Base-by-base conservation (phyloP, 1,140 invertebrate genomes). In the Pogonus chalceus region DNA sequence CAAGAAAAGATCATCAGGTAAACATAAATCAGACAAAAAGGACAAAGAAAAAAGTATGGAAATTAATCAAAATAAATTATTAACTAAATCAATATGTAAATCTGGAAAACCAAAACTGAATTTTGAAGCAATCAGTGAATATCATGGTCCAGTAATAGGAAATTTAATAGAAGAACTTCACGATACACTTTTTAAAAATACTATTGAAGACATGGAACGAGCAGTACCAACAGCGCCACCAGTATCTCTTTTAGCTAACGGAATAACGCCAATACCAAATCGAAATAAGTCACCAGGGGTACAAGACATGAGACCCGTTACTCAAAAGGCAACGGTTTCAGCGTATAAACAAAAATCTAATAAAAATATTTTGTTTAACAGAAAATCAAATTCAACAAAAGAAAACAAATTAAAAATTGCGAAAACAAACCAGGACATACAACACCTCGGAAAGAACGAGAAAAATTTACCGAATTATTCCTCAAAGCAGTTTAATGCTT, bases 141-240 rank as follows among this genome's bases (percentile, higher is more conserved):
- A 74, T 18, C 71, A 73, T 7, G 76, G 76, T 4, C 76, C 77
- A 1, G 71, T 76, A 1, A 76, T 79, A 46, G 71, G 75, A 1
- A 76, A 79, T 56, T 58, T 79, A 1, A 77, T 78, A 54, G 76
- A 79, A 49, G 74, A 78, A 55, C 51, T 78, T 16, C 22, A 58
- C 12, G 23, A 54, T 12, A 16, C 35, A 55, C 20, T 18, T 22
- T 12, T 43, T 4, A 20, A 26, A 47, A n/a, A 51, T 31, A 2
- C 18, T 20, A 20, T 49, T 16, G 51, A 20, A 12, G 35, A 48
- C 14, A 2, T 20, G 23, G 39, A 16, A 14, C 23, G 39, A 49
- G 26, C 18, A 31, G 35, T 10, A 31, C 26, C 2, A 10, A 20
- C 52, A 31, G 2, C 52, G 35, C n/a, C 35, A 16, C 7, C 18